Percentiles rank a stretch among this genome's conserved stretches.
phyloP scores from a whole-genome alignment of 2,888 invertebrate species.

The Crepidodera aurea region DNA sequence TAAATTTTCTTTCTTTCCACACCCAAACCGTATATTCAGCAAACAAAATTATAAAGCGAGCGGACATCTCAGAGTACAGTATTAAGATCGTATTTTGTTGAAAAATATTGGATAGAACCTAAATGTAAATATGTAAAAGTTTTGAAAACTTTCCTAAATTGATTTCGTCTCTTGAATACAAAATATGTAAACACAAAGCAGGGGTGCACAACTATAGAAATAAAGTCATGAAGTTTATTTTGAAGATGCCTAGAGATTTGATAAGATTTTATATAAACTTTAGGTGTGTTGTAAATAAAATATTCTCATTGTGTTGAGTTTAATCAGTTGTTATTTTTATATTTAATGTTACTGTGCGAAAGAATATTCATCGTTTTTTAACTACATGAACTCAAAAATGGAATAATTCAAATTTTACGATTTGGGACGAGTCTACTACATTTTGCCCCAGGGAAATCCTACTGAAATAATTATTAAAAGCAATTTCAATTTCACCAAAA shows the following conservation, averaged over 20 bases:
- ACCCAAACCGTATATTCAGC: conserved; percentile 15
- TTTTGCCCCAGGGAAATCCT: too few relatives aligned
- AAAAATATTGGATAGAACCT: conserved; percentile 23
- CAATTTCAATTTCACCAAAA: too few relatives aligned
- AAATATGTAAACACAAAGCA: conserved; percentile 28
- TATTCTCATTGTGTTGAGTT: too few relatives aligned
- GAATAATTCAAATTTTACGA: too few relatives aligned
- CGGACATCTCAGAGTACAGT: conserved; percentile 4
- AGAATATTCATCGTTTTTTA: too few relatives aligned
- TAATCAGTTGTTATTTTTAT: too few relatives aligned
- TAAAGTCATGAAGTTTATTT: conserved; percentile 12
- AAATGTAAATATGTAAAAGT: conserved; percentile 28
- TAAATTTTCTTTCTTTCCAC: too few relatives aligned
- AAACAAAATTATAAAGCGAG: conserved; percentile 22
- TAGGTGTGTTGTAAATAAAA: too few relatives aligned
- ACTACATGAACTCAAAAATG: too few relatives aligned
- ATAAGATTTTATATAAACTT: not conserved
- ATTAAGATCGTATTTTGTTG: conserved; percentile 24
- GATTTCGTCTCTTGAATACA: conserved; percentile 26
- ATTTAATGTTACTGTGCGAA: too few relatives aligned
- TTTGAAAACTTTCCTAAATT: conserved; percentile 22
- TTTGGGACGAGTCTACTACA: too few relatives aligned
- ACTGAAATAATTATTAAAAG: too few relatives aligned
- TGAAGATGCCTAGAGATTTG: not conserved
- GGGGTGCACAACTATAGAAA: conserved; percentile 20